phyloP scores from a whole-genome alignment of 2,888 invertebrate genomes.

The Merodon equestris region DNA sequence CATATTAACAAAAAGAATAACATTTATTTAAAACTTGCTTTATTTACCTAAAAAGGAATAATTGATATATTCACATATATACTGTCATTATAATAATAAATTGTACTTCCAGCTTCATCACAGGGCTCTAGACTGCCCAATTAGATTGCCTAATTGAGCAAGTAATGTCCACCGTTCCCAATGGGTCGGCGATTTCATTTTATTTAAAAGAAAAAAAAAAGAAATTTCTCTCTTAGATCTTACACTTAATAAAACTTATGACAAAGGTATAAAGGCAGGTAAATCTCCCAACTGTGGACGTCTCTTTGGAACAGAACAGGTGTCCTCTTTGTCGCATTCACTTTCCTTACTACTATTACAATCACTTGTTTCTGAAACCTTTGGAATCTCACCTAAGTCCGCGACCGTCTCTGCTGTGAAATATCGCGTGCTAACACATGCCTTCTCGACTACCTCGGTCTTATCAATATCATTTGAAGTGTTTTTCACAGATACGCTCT shows the following conservation, averaged over 20 bases:
- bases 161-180: background rate
- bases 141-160: slow-evolving; percentile 15
- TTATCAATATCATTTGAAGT: slow-evolving; percentile 5
- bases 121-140: slow-evolving; percentile 45
- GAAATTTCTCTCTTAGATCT: too few relatives aligned
- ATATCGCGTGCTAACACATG: slow-evolving; percentile 45
- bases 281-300: slow-evolving; percentile 76
- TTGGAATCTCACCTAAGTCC: slow-evolving; percentile 59
- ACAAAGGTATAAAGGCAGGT: slow-evolving; percentile 77
- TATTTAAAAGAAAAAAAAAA: too few relatives aligned
- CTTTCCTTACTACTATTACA: slow-evolving; percentile 39
- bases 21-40: background rate
- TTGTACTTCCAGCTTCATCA: slow-evolving; percentile 65
- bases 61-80: background rate
- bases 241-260: slow-evolving; percentile 44
- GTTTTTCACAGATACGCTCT: slow-evolving; percentile 3
- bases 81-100: slow-evolving; percentile 18
- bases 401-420: slow-evolving; percentile 23
- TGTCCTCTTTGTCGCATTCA: slow-evolving; percentile 10
- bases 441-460: background rate
- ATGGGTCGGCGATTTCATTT: too few relatives aligned
- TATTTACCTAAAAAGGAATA: background rate
- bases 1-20: too few relatives aligned
- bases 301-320: slow-evolving; percentile 13
- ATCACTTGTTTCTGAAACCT: slow-evolving; percentile 36